Percentiles rank a stretch among this genome's conserved stretches.
Conservation (phyloP, 2,888 invertebrate genomes). For the Microchrysa polita region DNA sequence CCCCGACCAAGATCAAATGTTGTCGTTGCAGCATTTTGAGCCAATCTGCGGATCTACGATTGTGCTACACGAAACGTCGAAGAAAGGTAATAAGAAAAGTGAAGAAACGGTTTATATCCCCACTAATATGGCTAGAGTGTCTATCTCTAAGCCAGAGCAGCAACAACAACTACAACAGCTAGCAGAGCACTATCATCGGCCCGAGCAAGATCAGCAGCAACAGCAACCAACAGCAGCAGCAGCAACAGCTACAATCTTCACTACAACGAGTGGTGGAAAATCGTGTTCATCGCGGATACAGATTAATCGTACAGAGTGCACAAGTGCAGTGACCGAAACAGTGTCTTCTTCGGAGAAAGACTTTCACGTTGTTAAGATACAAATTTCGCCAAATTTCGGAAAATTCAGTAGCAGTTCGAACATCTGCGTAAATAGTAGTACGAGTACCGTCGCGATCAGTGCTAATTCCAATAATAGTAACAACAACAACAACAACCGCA, state of each 20-base stretch:
- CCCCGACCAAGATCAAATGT: neutral
- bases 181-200: neutral
- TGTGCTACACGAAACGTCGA: constrained; percentile 19
- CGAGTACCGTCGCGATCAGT: constrained; percentile 15
- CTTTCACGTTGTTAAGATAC: constrained; percentile 62
- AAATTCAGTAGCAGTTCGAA: constrained; percentile 11
- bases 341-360: constrained; percentile 53
- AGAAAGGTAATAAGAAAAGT: constrained; percentile 47
- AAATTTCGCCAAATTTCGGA: constrained; percentile 57
- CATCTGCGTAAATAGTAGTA: neutral
- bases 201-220: constrained; percentile 12
- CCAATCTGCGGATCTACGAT: constrained; percentile 21
- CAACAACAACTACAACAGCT: constrained; percentile 5
- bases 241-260: neutral
- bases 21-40: neutral
- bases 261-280: constrained; percentile 42
- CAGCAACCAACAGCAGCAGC: constrained; percentile 6
- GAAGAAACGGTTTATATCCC: constrained; percentile 51
- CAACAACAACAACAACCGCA: neutral
- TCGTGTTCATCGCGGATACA: constrained; percentile 48
- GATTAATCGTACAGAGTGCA: constrained; percentile 56
- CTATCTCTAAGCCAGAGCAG: constrained; percentile 13
- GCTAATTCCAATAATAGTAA: constrained; percentile 5
- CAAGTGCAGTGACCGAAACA: constrained; percentile 60
- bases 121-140: constrained; percentile 40